Base-by-base conservation (phyloP, 2,113 vertebrate genomes). In the Chloroceryle aenea region DNA sequence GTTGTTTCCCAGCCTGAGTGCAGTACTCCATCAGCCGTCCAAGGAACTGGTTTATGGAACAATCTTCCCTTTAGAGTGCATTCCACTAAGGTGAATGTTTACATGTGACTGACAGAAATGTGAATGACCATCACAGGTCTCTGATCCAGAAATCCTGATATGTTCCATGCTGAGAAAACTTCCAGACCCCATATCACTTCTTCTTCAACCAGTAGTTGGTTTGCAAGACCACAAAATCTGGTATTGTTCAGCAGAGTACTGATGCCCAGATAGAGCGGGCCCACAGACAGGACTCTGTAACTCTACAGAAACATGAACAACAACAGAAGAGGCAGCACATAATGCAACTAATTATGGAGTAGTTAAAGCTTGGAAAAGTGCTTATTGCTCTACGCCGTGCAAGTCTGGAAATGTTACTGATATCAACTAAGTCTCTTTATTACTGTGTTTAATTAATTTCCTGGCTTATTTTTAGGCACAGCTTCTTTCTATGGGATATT, bases 151-250 rank as follows among this genome's bases (percentile, higher is more conserved):
- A 93, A 75, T 50, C 34, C 53, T 36, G 47, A 3, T 19, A 80
- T 59, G 16, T 85, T 68, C 47, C 12, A 82, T 34, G n/a, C 20
- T 34, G 58, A 78, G 66, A 87, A 96, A 94, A 61, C 42, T 50
- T 72, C 76, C 58, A 69, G 64, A 40, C 43, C 84, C 34, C 75
- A 16, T n/a, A 74, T 45, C 48, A 16, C 40, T 81, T 64, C 42
- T 89, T 78, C 61, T 72, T 17, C 52, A 90, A 90, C 73, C 38
- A 92, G 93, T 85, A 96, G 86, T 69, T 85, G 15, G 26, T 84
- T 87, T 93, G 76, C 52, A 85, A 92, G 73, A 96, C 95, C 95
- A 95, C 83, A 94, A 95, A 93, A 89, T 96, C 93, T 96, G 92
- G 73, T 90, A 94, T 23, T 78, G 71, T 81, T 96, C 88, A 96